Conservation (phyloP, 1,140 invertebrate species). For the Cotesia chilonis region DNA sequence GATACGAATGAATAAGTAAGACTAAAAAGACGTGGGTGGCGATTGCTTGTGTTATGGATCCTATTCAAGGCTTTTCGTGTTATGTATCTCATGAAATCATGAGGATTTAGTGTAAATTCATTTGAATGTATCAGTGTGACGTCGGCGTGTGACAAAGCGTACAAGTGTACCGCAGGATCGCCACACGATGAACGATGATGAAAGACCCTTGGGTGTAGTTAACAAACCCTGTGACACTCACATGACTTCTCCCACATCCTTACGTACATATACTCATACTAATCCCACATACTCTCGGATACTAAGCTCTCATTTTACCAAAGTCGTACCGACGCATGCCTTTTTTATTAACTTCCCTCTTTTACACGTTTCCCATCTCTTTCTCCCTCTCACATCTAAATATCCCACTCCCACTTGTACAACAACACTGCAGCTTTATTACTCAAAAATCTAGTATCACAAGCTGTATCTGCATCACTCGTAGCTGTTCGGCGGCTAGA, state of each 20-base stretch:
- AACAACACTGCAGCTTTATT: not conserved
- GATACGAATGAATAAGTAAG: slow-evolving; percentile 11
- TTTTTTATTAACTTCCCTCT: slow-evolving; percentile 1
- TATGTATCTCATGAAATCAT: not conserved
- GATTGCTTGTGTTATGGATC: not conserved
- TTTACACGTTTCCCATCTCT: slow-evolving; percentile 1
- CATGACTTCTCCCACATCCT: no score
- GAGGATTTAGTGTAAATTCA: no score
- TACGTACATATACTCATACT: not conserved
- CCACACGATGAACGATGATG: not conserved
- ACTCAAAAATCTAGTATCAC: not conserved
- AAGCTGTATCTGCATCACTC: no score
- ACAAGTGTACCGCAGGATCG: slow-evolving; percentile 18
- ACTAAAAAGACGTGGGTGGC: slow-evolving; percentile 32
- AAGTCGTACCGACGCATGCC: slow-evolving; percentile 26
- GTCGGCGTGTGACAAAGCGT: slow-evolving; percentile 11
- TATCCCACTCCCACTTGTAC: not conserved
- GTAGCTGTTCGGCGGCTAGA: no score
- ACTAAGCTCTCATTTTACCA: slow-evolving; percentile 39
- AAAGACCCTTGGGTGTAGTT: slow-evolving; percentile 27
- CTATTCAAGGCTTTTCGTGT: not conserved
- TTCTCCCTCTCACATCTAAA: not conserved
- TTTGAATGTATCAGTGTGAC: not conserved
- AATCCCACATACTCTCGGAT: not conserved
- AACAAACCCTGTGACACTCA: slow-evolving; percentile 22